A percentile compares a stretch with the other conserved stretches of the same genome.
Conservation (phyloP, 2,113 vertebrate species). For the Seriola aureovittata region DNA sequence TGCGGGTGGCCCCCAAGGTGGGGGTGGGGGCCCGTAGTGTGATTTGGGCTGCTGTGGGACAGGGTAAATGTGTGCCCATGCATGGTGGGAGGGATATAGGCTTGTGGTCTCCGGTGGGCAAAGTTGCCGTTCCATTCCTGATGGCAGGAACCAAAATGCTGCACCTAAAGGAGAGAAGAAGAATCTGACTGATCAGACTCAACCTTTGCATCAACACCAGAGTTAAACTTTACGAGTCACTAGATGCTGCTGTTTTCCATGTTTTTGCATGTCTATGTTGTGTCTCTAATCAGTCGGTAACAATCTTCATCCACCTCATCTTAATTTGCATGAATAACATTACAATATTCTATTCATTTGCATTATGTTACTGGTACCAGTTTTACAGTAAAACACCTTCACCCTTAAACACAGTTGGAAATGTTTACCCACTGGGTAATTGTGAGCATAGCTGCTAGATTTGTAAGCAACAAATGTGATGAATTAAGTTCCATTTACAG, state of each 20-base stretch:
- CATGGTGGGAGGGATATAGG: slow-evolving; percentile 90
- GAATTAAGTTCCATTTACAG: slow-evolving; percentile 2
- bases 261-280: neutral
- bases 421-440: neutral
- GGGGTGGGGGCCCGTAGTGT: slow-evolving; percentile 88
- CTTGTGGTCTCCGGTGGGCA: slow-evolving; percentile 91
- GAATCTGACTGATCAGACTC: neutral
- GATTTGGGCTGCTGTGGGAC: slow-evolving; percentile 93
- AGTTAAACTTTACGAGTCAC: slow-evolving; percentile 25
- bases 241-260: slow-evolving; percentile 52
- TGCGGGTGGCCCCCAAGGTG: slow-evolving; percentile 90
- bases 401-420: neutral
- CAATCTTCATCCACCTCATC: neutral
- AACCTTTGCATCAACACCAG: neutral
- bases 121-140: slow-evolving; percentile 98
- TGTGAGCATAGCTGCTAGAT: neutral
- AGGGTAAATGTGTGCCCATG: slow-evolving; percentile 92
- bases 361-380: neutral
- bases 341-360: neutral
- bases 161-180: slow-evolving; percentile 86
- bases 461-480: neutral
- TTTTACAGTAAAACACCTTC: neutral
- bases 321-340: neutral
- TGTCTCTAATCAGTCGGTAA: neutral
- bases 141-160: slow-evolving; percentile 91